phyloP scores from a whole-genome alignment of 2,888 invertebrate genomes.

The Amitus sp. region DNA sequence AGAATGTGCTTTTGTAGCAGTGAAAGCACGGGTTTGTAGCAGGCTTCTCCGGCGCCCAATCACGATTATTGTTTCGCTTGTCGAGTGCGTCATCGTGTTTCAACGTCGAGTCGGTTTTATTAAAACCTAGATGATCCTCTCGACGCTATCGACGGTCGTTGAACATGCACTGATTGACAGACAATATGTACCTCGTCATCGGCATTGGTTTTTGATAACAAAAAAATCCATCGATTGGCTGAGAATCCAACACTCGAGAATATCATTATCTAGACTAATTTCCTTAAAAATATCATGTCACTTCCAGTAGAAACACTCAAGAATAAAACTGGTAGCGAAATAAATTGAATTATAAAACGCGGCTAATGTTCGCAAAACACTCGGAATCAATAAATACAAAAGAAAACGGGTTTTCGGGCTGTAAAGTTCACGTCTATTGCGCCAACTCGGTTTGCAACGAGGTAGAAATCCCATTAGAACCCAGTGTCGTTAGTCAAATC shows the following conservation, averaged over 20 bases:
- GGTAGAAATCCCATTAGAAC: slow-evolving; percentile 35
- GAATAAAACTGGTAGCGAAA: too few species aligned
- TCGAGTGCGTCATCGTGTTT: slow-evolving; percentile 15
- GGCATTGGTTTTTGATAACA: slow-evolving; percentile 55
- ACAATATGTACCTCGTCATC: not conserved
- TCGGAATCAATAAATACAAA: slow-evolving; percentile 3
- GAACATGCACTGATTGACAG: slow-evolving; percentile 13
- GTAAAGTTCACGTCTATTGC: slow-evolving; percentile 16
- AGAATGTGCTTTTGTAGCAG: not conserved
- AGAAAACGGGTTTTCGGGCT: slow-evolving; percentile 12
- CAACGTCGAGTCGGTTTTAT: slow-evolving; percentile 21
- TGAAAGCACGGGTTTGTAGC: slow-evolving; percentile 11
- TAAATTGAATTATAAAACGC: too few species aligned
- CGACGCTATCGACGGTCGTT: slow-evolving; percentile 9
- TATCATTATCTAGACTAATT: not conserved
- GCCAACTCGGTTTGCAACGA: slow-evolving; percentile 13
- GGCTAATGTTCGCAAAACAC: not conserved
- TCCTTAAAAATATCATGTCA: not conserved
- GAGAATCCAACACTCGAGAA: too few species aligned
- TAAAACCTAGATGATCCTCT: slow-evolving; percentile 17
- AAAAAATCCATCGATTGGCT: too few species aligned
- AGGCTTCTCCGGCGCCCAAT: slow-evolving; percentile 13
- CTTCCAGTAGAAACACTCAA: not conserved
- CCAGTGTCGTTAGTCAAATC: slow-evolving; percentile 35
- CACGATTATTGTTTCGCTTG: slow-evolving; percentile 14